phyloP scores from a whole-genome alignment of 92 coral and sea anemone species.

The Parazoanthus atlanticus region DNA sequence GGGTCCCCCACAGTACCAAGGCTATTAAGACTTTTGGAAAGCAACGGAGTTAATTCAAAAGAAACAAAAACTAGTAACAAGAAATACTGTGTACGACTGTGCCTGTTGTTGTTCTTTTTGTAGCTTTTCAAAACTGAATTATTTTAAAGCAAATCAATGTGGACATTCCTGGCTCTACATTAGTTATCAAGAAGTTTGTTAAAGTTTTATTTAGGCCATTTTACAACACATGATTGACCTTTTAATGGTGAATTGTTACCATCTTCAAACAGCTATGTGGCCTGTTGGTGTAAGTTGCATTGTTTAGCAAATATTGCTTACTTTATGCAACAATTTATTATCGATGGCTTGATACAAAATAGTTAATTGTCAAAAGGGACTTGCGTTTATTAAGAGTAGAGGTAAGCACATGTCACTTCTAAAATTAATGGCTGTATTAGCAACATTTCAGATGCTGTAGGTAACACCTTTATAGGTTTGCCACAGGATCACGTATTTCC shows the following conservation, averaged over 20 bases:
- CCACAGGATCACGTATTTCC: not conserved
- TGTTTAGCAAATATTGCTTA: too few relatives aligned
- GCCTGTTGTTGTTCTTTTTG: not conserved
- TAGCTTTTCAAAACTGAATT: not conserved
- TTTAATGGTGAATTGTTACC: not conserved
- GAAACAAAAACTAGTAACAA: not conserved
- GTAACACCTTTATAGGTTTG: not conserved
- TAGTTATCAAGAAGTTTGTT: not conserved
- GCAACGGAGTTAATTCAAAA: not conserved
- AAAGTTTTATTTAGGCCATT: slow-evolving; percentile 1
- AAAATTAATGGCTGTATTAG: not conserved
- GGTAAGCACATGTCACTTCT: not conserved
- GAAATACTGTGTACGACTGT: not conserved
- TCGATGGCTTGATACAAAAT: too few relatives aligned
- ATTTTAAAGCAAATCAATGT: not conserved
- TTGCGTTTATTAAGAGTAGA: not conserved
- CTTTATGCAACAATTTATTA: too few relatives aligned
- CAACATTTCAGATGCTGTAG: not conserved
- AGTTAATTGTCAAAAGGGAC: too few relatives aligned
- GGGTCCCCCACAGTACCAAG: slow-evolving; percentile 44
- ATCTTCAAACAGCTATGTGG: not conserved
- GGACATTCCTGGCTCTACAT: not conserved
- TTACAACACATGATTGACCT: not conserved
- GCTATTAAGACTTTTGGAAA: not conserved
- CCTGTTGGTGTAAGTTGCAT: not conserved